A percentile compares a stretch with the other conserved stretches of the same genome.
Evolutionary conservation across 2,113 vertebrate genomes (phyloP).

Genomic region (Nerophis ophidion): DNA sequence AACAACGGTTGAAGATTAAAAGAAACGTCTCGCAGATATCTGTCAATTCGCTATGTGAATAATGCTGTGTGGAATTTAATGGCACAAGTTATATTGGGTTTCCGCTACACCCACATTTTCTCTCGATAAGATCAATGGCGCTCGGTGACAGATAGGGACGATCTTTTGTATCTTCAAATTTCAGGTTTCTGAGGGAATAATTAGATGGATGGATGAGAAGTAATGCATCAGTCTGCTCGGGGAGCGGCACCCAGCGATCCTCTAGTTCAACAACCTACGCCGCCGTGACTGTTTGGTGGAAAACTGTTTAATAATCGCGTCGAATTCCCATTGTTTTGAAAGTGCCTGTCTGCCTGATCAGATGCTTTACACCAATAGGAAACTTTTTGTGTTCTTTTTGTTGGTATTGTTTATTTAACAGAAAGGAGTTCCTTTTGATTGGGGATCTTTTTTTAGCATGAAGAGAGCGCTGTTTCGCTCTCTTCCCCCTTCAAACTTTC

Average conservation of each 20-base stretch:
- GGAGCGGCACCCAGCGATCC: constrained; percentile 66
- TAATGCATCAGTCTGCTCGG: constrained; percentile 66
- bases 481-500: constrained; percentile 50
- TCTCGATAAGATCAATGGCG: constrained; percentile 77
- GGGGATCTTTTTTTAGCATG: constrained; percentile 35
- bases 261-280: constrained; percentile 63
- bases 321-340: constrained; percentile 70
- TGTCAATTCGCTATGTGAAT: constrained; percentile 78
- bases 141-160: constrained; percentile 75
- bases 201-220: constrained; percentile 78
- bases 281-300: constrained; percentile 62
- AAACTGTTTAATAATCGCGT: constrained; percentile 72
- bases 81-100: constrained; percentile 78
- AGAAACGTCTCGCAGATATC: constrained; percentile 76
- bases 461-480: constrained; percentile 38
- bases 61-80: constrained; percentile 77
- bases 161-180: constrained; percentile 79
- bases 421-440: constrained; percentile 57
- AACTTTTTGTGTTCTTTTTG: constrained; percentile 61
- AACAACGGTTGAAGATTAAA: constrained; percentile 81
- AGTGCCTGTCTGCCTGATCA: constrained; percentile 58
- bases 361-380: constrained; percentile 61
- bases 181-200: constrained; percentile 81
- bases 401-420: constrained; percentile 66
- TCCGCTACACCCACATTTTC: constrained; percentile 76